Evolutionary conservation across 2,888 invertebrate genomes (phyloP).

Genomic region (Pristionchus fissidentatus): DNA sequence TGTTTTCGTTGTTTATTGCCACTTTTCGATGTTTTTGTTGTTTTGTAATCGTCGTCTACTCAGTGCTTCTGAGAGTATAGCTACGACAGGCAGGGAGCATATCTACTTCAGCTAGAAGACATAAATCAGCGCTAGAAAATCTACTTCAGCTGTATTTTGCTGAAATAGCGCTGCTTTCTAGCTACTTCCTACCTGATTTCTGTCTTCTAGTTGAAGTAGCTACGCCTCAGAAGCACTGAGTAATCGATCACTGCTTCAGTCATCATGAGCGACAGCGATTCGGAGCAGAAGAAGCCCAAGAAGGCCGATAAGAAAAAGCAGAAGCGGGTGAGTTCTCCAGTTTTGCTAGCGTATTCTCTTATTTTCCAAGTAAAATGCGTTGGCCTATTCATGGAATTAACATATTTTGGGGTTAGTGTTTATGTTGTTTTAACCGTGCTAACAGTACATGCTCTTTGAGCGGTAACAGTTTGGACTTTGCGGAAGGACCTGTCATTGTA

Average conservation of each 20-base stretch:
- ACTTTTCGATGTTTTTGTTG: not conserved
- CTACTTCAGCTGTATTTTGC: too few relatives aligned
- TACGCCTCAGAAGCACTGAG: too few relatives aligned
- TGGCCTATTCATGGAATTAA: not conserved
- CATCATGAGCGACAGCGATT: not conserved
- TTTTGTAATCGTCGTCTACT: not conserved
- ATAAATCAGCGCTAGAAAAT: too few relatives aligned
- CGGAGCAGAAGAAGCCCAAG: not conserved
- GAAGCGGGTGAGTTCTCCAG: conserved; percentile 8
- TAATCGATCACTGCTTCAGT: not conserved
- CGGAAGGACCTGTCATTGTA: too few relatives aligned
- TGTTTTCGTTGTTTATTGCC: not conserved
- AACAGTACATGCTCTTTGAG: not conserved
- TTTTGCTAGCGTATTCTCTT: too few relatives aligned
- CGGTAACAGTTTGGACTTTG: not conserved
- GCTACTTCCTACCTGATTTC: too few relatives aligned
- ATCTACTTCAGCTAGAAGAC: too few relatives aligned
- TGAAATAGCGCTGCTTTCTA: too few relatives aligned
- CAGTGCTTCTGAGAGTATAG: too few relatives aligned
- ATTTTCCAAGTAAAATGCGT: too few relatives aligned
- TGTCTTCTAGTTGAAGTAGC: too few relatives aligned
- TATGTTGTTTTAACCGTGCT: not conserved
- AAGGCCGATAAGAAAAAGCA: not conserved
- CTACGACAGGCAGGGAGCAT: too few relatives aligned
- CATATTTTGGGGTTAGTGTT: not conserved